Evolutionary conservation across 2,888 invertebrate species (phyloP), one percentile per base, ranked within the genome.

Genomic region (Drosophila robusta): DNA sequence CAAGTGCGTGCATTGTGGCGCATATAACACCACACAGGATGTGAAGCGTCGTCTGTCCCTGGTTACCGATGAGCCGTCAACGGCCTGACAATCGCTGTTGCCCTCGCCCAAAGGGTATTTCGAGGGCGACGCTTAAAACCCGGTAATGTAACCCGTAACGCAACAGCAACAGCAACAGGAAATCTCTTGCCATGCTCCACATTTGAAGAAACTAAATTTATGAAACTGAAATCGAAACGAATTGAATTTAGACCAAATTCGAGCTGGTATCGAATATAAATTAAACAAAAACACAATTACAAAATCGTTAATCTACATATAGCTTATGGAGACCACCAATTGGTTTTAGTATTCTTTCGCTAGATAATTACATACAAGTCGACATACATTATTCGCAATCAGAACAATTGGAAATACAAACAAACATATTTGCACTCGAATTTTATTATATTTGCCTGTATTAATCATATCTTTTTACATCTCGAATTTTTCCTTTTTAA

Each of bases 21-120:
- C 97, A 2, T 98, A 98, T 92, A 98, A 98, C 91, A 98, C 98
- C 0, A 96, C 96, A 84, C 95, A 96, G 88, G 95, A 96, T 44
- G 89, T 91, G 4, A 92, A 92, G 66, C 89, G 92, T 63, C 90
- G 91, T 44, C 85, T 90, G 67, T 91, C 90, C 7, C 78, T 91
- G 76, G 91, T 87, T 51, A 87, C 87, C 73, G 91, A 91, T 75
- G 90, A 91, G 63, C 85, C 91, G 26, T 83, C 89, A 38, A 89
- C 91, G n/a, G 91, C 91, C 73, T 91, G 85, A 91, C 82, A 72
- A 63, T 54, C 44, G 55, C 54, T 57, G n/a, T 39, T 34, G 26
- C n/a, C 52, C 14, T 14, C 36, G 36, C 18, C 45, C 24, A 29
- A n/a, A 9, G 42, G 34, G n/a, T 47, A 50, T 22, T 36, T 29